A percentile compares a stretch with the other conserved stretches of the same genome.
Conservation (phyloP, 1,140 invertebrate genomes). For the Chlorops oryzae region DNA sequence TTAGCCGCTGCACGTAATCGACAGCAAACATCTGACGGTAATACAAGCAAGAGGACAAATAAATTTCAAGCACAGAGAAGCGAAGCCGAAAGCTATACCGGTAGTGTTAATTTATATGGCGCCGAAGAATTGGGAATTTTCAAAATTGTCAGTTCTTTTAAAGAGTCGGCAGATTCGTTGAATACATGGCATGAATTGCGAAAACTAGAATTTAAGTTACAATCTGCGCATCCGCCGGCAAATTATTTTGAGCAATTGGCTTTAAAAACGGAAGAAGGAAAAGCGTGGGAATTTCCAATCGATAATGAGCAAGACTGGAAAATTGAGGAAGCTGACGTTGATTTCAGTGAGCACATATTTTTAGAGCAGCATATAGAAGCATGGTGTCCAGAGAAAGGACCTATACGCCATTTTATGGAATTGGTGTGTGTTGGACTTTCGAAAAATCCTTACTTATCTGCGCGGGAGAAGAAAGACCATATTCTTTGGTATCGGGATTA, state of each 20-base stretch:
- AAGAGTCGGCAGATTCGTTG: slow-evolving; percentile 51
- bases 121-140: slow-evolving; percentile 58
- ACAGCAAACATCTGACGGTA: too few relatives aligned
- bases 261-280: slow-evolving; percentile 88
- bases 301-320: slow-evolving; percentile 90
- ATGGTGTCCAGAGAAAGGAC: slow-evolving; percentile 85
- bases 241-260: slow-evolving; percentile 94
- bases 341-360: slow-evolving; percentile 91
- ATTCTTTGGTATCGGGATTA: slow-evolving; percentile 90
- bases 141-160: slow-evolving; percentile 28
- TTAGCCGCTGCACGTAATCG: too few relatives aligned
- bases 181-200: slow-evolving; percentile 63
- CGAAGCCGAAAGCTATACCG: slow-evolving; percentile 29
- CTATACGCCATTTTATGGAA: slow-evolving; percentile 95
- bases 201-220: slow-evolving; percentile 59
- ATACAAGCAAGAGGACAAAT: too few relatives aligned
- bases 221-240: slow-evolving; percentile 62
- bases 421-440: slow-evolving; percentile 88
- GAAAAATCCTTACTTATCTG: slow-evolving; percentile 87
- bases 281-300: slow-evolving; percentile 95
- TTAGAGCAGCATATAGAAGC: slow-evolving; percentile 75
- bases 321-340: slow-evolving; percentile 69
- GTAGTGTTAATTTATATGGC: slow-evolving; percentile 54
- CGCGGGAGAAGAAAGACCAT: slow-evolving; percentile 81
- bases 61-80: slow-evolving; percentile 21